Base-by-base conservation (phyloP, 1,140 invertebrate species). In the Magallana ariakensis region DNA sequence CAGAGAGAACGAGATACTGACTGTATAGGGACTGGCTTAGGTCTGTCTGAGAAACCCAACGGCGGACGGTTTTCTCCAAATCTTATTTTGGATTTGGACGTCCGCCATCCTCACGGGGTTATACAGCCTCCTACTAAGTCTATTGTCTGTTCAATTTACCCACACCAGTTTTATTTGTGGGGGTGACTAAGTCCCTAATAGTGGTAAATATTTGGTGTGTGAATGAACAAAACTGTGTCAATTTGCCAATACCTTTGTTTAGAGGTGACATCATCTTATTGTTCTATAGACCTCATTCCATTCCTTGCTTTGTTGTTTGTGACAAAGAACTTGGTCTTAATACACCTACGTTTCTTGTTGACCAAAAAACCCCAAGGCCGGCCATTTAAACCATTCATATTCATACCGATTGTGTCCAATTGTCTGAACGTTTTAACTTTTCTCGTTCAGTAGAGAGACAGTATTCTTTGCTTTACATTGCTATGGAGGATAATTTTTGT, bases 201-300 rank as follows among this genome's bases (percentile, higher is more conserved):
- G 22, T 26, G 19, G 66, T 75, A 75, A 75, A 75, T 75, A 22
- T 75, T 75, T 75, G 10, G 22, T 75, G 9, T 75, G 26, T 70
- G 66, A 75, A 75, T 75, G 66, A 33, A 26, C 22, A 13, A 75
- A 75, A 75, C 22, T 75, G 66, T 75, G 66, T 75, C 66, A 75
- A 26, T 46, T 75, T 75, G 66, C 66, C 66, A 75, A 75, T 11
- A 5, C 33, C 22, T 75, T 26, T 46, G 5, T 75, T 75, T 26
- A 26, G 66, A 11, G 22, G 22, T 75, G 66, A 75, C 58, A 75
- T 75, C 66, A 75, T 75, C 22, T 10, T 13, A 26, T 75, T 75
- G 22, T 75, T 75, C 19, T 75, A 33, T 1, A 9, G 66, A 75
- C 19, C 15, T 10, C 9, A 26, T 11, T 19, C 11, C 19, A 75